A percentile compares a stretch with the other conserved stretches of the same genome.
Evolutionary conservation across 2,888 invertebrate genomes (phyloP).

Genomic region (Psylliodes chrysocephalus): DNA sequence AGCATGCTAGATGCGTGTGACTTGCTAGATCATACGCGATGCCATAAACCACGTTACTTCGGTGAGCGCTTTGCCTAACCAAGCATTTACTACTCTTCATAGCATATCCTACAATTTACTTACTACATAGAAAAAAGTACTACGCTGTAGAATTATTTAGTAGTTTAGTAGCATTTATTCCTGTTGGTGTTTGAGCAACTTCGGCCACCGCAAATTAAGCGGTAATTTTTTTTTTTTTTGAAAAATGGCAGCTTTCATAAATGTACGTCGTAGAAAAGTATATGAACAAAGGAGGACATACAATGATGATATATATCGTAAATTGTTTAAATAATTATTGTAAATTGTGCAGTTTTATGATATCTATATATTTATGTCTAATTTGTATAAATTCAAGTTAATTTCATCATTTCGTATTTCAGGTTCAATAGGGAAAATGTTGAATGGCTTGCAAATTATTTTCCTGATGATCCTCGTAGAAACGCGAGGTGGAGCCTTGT

Average conservation of each 20-base stretch:
- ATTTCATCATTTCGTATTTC: not conserved
- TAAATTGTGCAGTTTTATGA: not conserved
- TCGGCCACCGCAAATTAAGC: not conserved
- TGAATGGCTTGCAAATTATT: too few relatives aligned
- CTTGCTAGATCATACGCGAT: too few relatives aligned
- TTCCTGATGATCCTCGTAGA: not conserved
- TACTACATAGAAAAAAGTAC: conserved; percentile 20
- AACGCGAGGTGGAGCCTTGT: not conserved
- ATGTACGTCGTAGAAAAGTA: not conserved
- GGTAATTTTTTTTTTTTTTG: not conserved
- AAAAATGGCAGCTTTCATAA: not conserved
- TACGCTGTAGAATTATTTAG: conserved; percentile 15
- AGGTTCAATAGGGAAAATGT: too few relatives aligned
- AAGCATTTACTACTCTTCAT: conserved; percentile 4
- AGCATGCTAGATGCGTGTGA: too few relatives aligned
- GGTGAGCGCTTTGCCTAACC: too few relatives aligned
- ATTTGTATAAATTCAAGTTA: not conserved
- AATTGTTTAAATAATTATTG: not conserved
- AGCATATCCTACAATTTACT: too few relatives aligned
- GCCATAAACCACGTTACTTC: too few relatives aligned
- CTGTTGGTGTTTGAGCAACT: not conserved
- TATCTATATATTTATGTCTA: not conserved
- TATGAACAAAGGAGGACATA: not conserved
- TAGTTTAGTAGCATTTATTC: conserved; percentile 7
- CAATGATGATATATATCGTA: not conserved